Conservation (phyloP, 2,797 vertebrate genomes). For the Acipenser oxyrinchus region DNA sequence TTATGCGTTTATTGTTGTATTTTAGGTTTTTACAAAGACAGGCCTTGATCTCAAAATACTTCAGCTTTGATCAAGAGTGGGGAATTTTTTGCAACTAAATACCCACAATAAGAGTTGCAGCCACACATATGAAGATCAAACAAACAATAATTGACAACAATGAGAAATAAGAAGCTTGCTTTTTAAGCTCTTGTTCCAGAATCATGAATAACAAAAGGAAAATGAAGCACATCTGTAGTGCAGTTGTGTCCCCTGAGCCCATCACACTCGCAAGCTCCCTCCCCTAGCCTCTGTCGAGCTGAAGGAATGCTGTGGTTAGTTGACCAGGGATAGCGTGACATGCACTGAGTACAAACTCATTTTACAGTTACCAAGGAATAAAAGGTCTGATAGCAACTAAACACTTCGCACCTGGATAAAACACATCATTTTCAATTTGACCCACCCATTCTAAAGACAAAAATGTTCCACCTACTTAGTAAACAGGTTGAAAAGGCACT, state of each 20-base stretch:
- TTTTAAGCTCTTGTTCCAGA: slow-evolving; percentile 31
- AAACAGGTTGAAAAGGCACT: too few relatives aligned
- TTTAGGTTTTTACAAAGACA: slow-evolving; percentile 20
- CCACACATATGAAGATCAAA: slow-evolving; percentile 38
- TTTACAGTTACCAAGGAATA: background rate
- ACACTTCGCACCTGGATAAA: background rate
- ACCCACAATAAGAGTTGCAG: background rate
- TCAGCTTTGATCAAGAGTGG: slow-evolving; percentile 28
- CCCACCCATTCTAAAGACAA: background rate
- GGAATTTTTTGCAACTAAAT: background rate
- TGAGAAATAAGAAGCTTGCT: slow-evolving; percentile 30
- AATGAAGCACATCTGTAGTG: slow-evolving; percentile 16
- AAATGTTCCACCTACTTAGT: background rate
- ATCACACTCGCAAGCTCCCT: background rate
- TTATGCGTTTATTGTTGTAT: background rate
- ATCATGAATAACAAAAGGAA: slow-evolving; percentile 4
- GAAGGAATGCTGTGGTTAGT: slow-evolving; percentile 1
- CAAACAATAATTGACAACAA: slow-evolving; percentile 41
- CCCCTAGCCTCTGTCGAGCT: background rate
- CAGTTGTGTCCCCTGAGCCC: slow-evolving; percentile 7
- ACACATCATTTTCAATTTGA: background rate
- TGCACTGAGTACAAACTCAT: background rate
- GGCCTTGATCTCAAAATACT: slow-evolving; percentile 38
- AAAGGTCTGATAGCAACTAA: background rate
- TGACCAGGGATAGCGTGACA: background rate